A percentile compares a stretch with the other conserved stretches of the same genome.
phyloP scores from a whole-genome alignment of 2,888 invertebrate species.

The Monochamus alternatus region DNA sequence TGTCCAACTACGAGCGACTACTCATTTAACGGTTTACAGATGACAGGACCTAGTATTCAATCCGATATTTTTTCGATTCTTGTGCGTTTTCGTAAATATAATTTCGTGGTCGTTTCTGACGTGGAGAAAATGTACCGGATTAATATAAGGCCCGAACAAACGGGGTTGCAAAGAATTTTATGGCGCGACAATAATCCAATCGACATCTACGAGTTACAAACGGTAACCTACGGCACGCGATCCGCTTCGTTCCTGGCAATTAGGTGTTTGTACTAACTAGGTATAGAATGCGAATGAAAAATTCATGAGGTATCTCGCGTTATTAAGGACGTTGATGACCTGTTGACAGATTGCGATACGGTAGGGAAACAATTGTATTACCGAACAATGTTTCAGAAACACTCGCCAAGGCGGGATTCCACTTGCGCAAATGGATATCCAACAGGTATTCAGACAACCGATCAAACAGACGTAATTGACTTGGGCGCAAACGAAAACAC shows the following conservation, averaged over 20 bases:
- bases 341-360: constrained; percentile 15
- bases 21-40: constrained; percentile 43
- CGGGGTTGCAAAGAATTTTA: constrained; percentile 19
- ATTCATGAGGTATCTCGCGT: constrained; percentile 11
- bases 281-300: neutral
- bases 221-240: constrained; percentile 36
- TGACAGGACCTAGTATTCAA: constrained; percentile 29
- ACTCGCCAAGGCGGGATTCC: neutral
- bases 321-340: constrained; percentile 25
- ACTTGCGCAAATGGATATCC: no score
- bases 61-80: neutral
- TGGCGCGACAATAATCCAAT: constrained; percentile 27
- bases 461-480: no score
- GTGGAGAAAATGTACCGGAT: constrained; percentile 36
- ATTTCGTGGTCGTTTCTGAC: constrained; percentile 26
- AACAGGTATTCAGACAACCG: no score
- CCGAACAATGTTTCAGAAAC: constrained; percentile 18
- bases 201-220: constrained; percentile 6
- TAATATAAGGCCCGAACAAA: neutral
- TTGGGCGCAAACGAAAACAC: no score
- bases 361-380: constrained; percentile 2
- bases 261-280: constrained; percentile 29
- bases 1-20: constrained; percentile 36
- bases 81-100: neutral
- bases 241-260: constrained; percentile 31